Conservation (phyloP, 1,140 invertebrate species). For the Parasteatoda tepidariorum region DNA sequence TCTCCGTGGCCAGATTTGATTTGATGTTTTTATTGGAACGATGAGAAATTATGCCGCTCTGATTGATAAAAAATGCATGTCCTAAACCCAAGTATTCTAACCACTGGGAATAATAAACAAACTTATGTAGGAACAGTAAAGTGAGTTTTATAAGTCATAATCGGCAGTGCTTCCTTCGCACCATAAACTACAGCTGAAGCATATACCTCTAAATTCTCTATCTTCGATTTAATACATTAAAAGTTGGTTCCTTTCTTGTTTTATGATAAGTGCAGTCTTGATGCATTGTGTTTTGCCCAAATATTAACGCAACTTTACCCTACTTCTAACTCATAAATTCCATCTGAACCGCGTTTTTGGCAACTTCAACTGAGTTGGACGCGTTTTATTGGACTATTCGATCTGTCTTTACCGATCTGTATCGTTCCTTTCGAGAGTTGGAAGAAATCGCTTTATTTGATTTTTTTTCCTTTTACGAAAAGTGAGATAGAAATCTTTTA, state of each 20-base stretch:
- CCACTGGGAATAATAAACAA: constrained; percentile 9
- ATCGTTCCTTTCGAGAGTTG: not conserved
- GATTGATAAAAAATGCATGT: not conserved
- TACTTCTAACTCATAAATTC: constrained; percentile 31
- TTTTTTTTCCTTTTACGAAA: not conserved
- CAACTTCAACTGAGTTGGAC: not conserved
- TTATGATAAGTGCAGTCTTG: constrained; percentile 38
- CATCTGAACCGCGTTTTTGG: constrained; percentile 23
- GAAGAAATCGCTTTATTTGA: constrained; percentile 4
- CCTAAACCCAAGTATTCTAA: not conserved
- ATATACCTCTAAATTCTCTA: not conserved
- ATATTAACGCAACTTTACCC: constrained; percentile 51
- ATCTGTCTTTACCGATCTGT: constrained; percentile 26
- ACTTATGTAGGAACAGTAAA: constrained; percentile 20
- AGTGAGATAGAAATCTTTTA: constrained; percentile 24
- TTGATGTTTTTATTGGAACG: no score
- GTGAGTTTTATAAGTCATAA: constrained; percentile 41
- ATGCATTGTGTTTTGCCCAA: constrained; percentile 48
- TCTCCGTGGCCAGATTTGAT: no score
- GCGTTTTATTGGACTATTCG: constrained; percentile 47
- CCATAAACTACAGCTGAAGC: not conserved
- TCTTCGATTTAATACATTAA: constrained; percentile 34
- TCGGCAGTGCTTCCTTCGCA: not conserved
- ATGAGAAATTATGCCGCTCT: no score
- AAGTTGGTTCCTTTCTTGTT: constrained; percentile 37